Evolutionary conservation across 2,113 vertebrate genomes (phyloP).

Genomic region (Calonectris borealis): DNA sequence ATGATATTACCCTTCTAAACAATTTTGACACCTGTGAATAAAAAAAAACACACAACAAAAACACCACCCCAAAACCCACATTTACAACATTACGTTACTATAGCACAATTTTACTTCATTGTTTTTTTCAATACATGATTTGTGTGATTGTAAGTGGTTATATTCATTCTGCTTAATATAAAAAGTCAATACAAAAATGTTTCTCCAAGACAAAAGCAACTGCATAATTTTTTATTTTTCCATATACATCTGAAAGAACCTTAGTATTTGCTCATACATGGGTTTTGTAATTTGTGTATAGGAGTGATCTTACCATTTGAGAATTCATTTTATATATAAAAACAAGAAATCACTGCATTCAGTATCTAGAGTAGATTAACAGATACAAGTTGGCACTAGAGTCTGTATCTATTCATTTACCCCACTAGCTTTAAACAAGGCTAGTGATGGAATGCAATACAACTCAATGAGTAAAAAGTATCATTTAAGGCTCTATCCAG

Average conservation of each 20-base stretch:
- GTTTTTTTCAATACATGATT: background rate
- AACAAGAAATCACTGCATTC: background rate
- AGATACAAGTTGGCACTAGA: background rate
- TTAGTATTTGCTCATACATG: background rate
- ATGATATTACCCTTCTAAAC: background rate
- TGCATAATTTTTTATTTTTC: background rate
- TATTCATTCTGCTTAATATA: background rate
- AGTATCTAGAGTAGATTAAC: background rate
- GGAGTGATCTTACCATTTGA: background rate
- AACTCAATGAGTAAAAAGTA: background rate
- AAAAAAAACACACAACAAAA: background rate
- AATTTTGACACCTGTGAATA: background rate
- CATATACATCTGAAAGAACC: background rate
- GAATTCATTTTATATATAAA: background rate
- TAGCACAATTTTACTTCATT: background rate
- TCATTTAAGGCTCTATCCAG: background rate
- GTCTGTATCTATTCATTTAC: background rate
- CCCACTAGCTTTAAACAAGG: background rate
- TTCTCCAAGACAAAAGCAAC: background rate
- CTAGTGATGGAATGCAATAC: background rate
- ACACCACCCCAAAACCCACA: accelerated
- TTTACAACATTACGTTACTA: background rate
- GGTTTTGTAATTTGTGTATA: background rate
- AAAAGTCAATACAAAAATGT: background rate
- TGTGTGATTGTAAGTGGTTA: background rate